Base-by-base conservation (phyloP, 2,113 vertebrate genomes). In the Ploceus nigricollis region DNA sequence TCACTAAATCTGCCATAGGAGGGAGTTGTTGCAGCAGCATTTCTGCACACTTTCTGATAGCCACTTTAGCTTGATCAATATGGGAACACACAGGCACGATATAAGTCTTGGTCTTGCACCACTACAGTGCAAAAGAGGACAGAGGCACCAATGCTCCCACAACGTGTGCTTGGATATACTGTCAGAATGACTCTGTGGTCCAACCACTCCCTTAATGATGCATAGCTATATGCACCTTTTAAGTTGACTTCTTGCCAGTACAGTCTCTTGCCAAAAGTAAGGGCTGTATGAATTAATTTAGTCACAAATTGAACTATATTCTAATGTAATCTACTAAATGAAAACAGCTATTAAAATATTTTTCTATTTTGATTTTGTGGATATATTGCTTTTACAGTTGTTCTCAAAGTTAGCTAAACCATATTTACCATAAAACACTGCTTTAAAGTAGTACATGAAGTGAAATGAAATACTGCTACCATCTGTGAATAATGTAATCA, bases 401-500 rank as follows among this genome's bases (percentile, higher is more conserved):
- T 60, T 90, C 83, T 92, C 37, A 53, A 82, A 68, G 69, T 72
- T 45, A 88, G 57, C 87, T 79, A 81, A 87, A 78, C 27, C 6
- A 1, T 84, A 60, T 57, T 84, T 90, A 70, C 42, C 58, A 87
- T 73, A 45, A 91, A 88, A 37, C 23, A 31, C 33, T 60, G 8
- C 47, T 91, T 85, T 75, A 73, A 76, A 93, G 39, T 60, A 61
- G 83, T 45, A 53, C 31, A 81, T 22, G 57, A 75, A 87, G 70
- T 89, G 66, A 94, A 94, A 85, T 56, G 56, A 86, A 93, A 92
- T n/a, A 24, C 57, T 81, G 54, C 54, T 83, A 81, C 84, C 94
- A 96, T 97, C 94, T 96, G 95, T 82, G 86, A 94, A 86, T 87
- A 93, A 97, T 92, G 89, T 82, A 92, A 97, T 95, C 92, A 93